phyloP scores from a whole-genome alignment of 2,113 vertebrate genomes.

The Hirundichthys speculiger region DNA sequence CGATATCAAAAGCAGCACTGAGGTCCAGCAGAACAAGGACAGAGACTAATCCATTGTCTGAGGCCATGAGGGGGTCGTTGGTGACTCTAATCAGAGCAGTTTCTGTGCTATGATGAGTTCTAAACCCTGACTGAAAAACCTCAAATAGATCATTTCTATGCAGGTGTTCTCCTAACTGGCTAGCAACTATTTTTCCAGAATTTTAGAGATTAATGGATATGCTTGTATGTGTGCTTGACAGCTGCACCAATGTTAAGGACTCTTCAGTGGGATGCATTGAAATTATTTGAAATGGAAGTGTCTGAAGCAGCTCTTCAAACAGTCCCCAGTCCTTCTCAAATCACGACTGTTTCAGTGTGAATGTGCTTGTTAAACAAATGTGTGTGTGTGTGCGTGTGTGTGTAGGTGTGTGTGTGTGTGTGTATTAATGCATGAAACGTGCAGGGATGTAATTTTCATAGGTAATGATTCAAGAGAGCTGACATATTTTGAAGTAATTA shows the following conservation, averaged over 20 bases:
- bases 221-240: constrained; percentile 44
- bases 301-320: constrained; percentile 69
- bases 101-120: no score
- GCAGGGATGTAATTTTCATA: constrained; percentile 54
- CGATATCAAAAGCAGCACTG: no score
- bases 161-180: no score
- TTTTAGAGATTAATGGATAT: no score
- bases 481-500: constrained; percentile 62
- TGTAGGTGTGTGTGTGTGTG: neutral
- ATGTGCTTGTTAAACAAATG: constrained; percentile 11
- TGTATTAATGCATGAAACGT: constrained; percentile 41
- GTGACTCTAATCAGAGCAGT: no score
- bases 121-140: no score
- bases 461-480: constrained; percentile 51
- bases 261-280: constrained; percentile 73
- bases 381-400: constrained; percentile 20
- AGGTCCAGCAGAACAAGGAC: no score
- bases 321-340: constrained; percentile 30
- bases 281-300: constrained; percentile 56
- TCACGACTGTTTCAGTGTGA: constrained; percentile 27
- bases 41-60: no score
- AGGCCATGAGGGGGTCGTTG: no score
- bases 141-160: no score
- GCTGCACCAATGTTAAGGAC: constrained; percentile 58
- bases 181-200: no score